Percentiles rank a stretch among this genome's conserved stretches.
phyloP scores from a whole-genome alignment of 92 coral and sea anemone species.

The Blastomussa wellsi region DNA sequence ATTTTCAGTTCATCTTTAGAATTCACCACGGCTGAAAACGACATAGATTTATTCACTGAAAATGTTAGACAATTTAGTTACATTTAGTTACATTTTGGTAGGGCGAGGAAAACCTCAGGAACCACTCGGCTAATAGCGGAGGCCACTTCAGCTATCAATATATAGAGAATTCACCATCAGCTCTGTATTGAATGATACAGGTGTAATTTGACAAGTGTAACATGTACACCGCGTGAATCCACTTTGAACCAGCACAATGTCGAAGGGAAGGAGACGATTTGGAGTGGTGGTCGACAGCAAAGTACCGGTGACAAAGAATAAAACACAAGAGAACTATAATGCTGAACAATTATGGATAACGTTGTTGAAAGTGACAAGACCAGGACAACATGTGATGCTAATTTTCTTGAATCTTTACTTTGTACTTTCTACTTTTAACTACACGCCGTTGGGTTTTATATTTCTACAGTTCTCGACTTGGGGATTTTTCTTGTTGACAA shows the following conservation, averaged over 20 bases:
- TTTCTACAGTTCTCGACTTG: slow-evolving; percentile 14
- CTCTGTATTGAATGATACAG: neutral
- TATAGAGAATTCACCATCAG: neutral
- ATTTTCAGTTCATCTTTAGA: too few species aligned
- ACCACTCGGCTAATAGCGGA: too few species aligned
- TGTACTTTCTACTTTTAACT: slow-evolving; percentile 9
- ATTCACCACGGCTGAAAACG: too few species aligned
- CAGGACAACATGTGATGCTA: neutral
- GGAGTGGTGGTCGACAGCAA: neutral
- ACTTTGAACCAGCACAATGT: neutral
- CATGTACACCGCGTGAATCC: neutral
- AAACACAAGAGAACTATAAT: neutral
- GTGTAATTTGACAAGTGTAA: neutral
- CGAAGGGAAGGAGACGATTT: slow-evolving; percentile 8
- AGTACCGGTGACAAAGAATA: neutral
- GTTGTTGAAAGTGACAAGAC: neutral
- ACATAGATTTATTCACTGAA: too few species aligned
- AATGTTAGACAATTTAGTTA: too few species aligned
- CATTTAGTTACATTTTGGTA: too few species aligned
- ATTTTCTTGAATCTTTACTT: slow-evolving; percentile 14
- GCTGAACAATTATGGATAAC: neutral
- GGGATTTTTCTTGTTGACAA: slow-evolving; percentile 6
- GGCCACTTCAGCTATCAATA: too few species aligned
- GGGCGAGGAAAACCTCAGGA: too few species aligned
- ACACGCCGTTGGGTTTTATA: neutral